A percentile compares a stretch with the other conserved stretches of the same genome.
Evolutionary conservation across 2,113 vertebrate genomes (phyloP).

Genomic region (Jaculus jaculus): DNA sequence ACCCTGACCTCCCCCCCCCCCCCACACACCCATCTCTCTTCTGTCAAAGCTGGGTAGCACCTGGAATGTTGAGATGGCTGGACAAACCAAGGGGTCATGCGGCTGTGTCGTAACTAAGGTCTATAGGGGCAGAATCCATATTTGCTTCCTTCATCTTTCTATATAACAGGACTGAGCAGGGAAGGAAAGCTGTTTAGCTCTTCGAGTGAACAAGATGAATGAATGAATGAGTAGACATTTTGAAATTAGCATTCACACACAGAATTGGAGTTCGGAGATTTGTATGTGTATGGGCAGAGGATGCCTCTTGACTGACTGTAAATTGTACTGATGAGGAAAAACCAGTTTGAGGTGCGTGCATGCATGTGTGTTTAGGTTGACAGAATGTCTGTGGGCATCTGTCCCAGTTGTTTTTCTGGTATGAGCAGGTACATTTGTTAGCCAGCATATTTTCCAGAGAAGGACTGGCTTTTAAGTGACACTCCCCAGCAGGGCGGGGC

Average conservation of each 20-base stretch:
- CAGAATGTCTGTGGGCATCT: background rate
- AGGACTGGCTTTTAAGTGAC: background rate
- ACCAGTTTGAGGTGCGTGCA: background rate
- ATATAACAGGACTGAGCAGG: background rate
- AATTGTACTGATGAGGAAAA: conserved; percentile 44
- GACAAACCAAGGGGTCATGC: background rate
- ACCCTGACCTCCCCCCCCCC: background rate
- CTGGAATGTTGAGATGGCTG: background rate
- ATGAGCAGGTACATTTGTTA: conserved; percentile 58
- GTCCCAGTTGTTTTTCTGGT: conserved; percentile 54
- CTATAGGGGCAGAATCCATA: background rate
- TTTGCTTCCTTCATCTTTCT: background rate
- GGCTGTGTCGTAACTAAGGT: background rate
- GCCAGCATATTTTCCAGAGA: conserved; percentile 30
- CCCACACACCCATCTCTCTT: background rate
- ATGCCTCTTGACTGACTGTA: conserved; percentile 14
- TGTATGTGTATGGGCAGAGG: background rate
- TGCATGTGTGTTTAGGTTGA: background rate
- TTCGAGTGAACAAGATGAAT: background rate
- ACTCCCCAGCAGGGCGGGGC: background rate
- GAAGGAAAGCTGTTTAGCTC: background rate
- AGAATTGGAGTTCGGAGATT: background rate
- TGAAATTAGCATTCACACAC: background rate
- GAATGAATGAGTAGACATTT: conserved; percentile 15
- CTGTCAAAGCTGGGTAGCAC: background rate